Percentiles rank a stretch among this genome's conserved stretches.
phyloP scores from a whole-genome alignment of 2,113 vertebrate genomes.

The Rutilus rutilus region DNA sequence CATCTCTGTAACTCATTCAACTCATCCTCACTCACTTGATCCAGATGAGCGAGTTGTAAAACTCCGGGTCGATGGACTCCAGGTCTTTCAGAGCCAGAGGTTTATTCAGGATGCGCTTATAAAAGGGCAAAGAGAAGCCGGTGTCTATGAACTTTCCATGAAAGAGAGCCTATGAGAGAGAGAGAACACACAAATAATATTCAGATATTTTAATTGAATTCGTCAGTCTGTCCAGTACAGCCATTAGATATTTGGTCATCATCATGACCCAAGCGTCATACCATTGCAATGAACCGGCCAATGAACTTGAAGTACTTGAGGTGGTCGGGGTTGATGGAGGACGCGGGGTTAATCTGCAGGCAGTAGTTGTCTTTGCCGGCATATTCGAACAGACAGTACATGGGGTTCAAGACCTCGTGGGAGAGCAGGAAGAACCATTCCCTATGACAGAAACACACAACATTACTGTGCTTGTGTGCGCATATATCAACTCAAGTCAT shows the following conservation, averaged over 20 bases:
- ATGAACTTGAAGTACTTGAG: constrained; percentile 99
- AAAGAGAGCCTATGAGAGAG: constrained; percentile 86
- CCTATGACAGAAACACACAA: constrained; percentile 71
- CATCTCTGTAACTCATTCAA: neutral
- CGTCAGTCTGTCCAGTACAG: neutral
- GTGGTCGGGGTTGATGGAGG: constrained; percentile 98
- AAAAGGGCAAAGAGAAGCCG: constrained; percentile 97
- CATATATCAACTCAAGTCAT: neutral
- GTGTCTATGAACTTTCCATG: constrained; percentile 99
- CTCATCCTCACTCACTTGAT: constrained; percentile 87
- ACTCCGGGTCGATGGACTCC: constrained; percentile 98
- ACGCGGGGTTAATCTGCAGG: constrained; percentile 98
- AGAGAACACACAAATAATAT: neutral
- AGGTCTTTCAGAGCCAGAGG: constrained; percentile 94
- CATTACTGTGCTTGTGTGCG: neutral
- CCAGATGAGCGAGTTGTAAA: constrained; percentile 99
- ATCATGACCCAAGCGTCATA: constrained; percentile 55
- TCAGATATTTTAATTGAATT: neutral
- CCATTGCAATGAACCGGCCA: constrained; percentile 98
- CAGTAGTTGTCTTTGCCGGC: constrained; percentile 99
- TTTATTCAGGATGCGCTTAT: constrained; percentile 97
- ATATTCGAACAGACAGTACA: constrained; percentile 99
- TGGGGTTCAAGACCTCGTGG: constrained; percentile 97
- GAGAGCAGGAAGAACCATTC: constrained; percentile 99
- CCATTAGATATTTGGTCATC: neutral